Base-by-base conservation (phyloP, 2,888 invertebrate species). In the Seira sanloemensis region DNA sequence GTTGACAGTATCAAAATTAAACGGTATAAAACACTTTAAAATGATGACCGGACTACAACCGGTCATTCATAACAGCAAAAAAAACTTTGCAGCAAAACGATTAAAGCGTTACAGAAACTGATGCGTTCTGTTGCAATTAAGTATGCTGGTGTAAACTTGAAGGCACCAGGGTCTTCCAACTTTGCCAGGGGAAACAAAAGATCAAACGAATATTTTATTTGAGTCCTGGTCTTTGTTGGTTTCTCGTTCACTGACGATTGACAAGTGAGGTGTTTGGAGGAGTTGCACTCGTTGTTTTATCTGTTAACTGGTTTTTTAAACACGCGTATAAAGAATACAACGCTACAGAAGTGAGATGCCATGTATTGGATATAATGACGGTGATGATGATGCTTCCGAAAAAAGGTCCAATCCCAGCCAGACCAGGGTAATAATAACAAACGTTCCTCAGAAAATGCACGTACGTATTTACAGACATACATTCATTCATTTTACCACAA, bases 261-360 rank as follows among this genome's bases (percentile, higher is more conserved):
- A 67, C 66, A 78, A 68, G 54, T 62, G 62, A 78, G 37, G 54
- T 79, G 79, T 79, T 79, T 73, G 79, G 79, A 73, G 79, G 67
- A n/a, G 79, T 62, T 50, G 27, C 65, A 18, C 79, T 67, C 50
- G 54, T 24, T 67, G 79, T 67, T 79, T 73, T 79, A 79, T 79
- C 27, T 77, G 72, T 46, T 73, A 74, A 67, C 73, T 67, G 50
- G 24, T 23, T 58, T 78, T 78, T 79, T 65, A 26, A 66, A 37
- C 75, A 66, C 62, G 46, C 23, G 21, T 16, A 18, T 23, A 21
- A 24, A 24, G n/a, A 66, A 66, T 9, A 24, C 2, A 19, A 66
- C 23, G 23, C n/a, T 27, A 23, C 1, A 62, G 46, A 23, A 19
- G 1, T 27, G 58, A 46, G 5, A 18, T 27, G n/a, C 37, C 68